Evolutionary conservation across 2,113 vertebrate genomes (phyloP), one percentile per base, ranked within the genome.

Genomic region (Platysternon megacephalum): DNA sequence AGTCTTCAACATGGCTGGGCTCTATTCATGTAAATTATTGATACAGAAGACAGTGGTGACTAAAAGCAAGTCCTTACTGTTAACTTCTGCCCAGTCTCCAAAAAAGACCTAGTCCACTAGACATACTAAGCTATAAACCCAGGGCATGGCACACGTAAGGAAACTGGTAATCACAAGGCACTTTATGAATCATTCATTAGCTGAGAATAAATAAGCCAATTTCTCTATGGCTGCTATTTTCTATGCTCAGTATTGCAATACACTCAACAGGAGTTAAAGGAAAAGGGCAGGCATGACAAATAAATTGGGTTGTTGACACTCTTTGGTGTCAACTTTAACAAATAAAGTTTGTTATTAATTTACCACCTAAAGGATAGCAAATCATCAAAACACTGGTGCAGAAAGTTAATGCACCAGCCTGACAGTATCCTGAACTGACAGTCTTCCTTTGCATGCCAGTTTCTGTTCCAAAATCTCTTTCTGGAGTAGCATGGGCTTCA

Each of bases 261-360:
- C 44, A 56, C 35, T n/a, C 68, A 1, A 90, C 76, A 21, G 1
- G 39, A 85, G 48, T 80, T 55, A 83, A 83, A 85, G 55, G 26
- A 92, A 96, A 86, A 53, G 48, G 80, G 82, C 42, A 92, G 65
- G 42, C 42, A 89, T 19, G 44, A 53, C 91, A 89, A 81, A 82
- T 56, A 26, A 95, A 83, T 11, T 1, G 21, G n/a, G 58, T 4
- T 88, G 84, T 72, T 95, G 91, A 89, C 82, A 84, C 84, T 92
- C 87, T 44, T 74, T 35, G 55, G 16, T 65, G 79, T n/a, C n/a
- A n/a, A n/a, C n/a, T n/a, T n/a, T n/a, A n/a, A n/a, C n/a, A n/a
- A n/a, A n/a, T n/a, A n/a, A n/a, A 90, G 51, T 46, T 96, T 79
- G 79, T 81, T 79, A 52, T 42, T 78, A 51, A 42, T 87, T 90